Conservation (phyloP, 2,113 vertebrate genomes). For the Girardinichthys multiradiatus region DNA sequence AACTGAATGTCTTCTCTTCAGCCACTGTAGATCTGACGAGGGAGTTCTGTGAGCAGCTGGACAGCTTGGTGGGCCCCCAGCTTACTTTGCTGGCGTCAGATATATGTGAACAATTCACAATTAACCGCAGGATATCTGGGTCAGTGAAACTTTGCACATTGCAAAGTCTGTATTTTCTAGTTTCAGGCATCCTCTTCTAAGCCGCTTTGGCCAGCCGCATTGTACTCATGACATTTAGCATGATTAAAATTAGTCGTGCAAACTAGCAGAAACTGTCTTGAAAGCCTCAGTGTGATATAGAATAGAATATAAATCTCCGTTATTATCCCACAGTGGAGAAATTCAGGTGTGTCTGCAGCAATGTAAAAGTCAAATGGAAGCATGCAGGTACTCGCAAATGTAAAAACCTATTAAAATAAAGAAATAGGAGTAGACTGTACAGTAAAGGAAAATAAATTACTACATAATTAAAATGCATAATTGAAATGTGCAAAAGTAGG, state of each 20-base stretch:
- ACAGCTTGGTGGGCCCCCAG: constrained; percentile 93
- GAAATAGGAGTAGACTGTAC: too few relatives aligned
- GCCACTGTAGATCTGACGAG: constrained; percentile 88
- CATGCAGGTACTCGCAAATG: too few relatives aligned
- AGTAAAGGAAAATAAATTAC: too few relatives aligned
- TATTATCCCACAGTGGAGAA: too few relatives aligned
- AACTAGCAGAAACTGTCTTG: neutral
- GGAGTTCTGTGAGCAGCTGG: constrained; percentile 94
- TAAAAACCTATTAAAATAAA: too few relatives aligned
- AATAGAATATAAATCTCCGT: too few relatives aligned
- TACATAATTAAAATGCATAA: too few relatives aligned
- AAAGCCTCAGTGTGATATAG: neutral
- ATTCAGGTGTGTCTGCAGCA: too few relatives aligned
- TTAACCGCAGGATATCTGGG: constrained; percentile 94
- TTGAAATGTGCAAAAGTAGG: too few relatives aligned
- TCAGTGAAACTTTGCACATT: constrained; percentile 73
- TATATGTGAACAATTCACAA: constrained; percentile 97
- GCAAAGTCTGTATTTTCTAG: too few relatives aligned
- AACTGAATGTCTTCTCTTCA: constrained; percentile 36
- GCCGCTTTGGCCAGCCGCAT: neutral
- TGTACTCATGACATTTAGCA: neutral
- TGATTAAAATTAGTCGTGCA: neutral
- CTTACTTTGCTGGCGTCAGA: constrained; percentile 96
- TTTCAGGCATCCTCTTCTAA: neutral
- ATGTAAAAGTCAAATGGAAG: too few relatives aligned